Evolutionary conservation across 2,797 vertebrate species (phyloP).

Genomic region (Alcedo atthis): DNA sequence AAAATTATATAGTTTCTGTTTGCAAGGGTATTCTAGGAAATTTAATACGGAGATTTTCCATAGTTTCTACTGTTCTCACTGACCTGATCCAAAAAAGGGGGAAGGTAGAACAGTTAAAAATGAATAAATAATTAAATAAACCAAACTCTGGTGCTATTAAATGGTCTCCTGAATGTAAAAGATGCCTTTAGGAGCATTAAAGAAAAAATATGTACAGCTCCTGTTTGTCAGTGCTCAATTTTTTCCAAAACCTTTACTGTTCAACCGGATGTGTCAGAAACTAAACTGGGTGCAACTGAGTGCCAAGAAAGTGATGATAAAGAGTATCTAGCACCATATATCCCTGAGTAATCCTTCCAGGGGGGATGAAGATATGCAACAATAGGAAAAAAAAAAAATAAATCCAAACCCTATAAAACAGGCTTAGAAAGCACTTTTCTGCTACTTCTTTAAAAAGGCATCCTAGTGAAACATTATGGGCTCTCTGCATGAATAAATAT

Average conservation of each 20-base stretch:
- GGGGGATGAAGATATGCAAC: conserved; percentile 42
- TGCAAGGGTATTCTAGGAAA: neutral
- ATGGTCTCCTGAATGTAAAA: conserved; percentile 37
- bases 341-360: conserved; percentile 15
- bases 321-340: conserved; percentile 43
- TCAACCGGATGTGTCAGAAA: conserved; percentile 28
- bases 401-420: conserved; percentile 2
- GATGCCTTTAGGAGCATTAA: conserved; percentile 34
- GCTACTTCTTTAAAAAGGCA: conserved; percentile 1
- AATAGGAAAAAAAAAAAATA: neutral
- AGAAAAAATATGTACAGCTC: conserved; percentile 52
- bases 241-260: conserved; percentile 56
- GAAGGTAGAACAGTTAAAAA: neutral
- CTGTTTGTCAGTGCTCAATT: conserved; percentile 35
- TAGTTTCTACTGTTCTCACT: neutral
- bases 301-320: conserved; percentile 51
- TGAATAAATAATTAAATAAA: neutral
- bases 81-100: neutral
- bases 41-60: neutral
- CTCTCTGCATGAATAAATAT: neutral
- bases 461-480: conserved; percentile 4
- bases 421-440: conserved; percentile 15
- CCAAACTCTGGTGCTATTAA: neutral
- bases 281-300: neutral
- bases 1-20: neutral